Base-by-base conservation (phyloP, 2,888 invertebrate species). In the Papilio elwesi region DNA sequence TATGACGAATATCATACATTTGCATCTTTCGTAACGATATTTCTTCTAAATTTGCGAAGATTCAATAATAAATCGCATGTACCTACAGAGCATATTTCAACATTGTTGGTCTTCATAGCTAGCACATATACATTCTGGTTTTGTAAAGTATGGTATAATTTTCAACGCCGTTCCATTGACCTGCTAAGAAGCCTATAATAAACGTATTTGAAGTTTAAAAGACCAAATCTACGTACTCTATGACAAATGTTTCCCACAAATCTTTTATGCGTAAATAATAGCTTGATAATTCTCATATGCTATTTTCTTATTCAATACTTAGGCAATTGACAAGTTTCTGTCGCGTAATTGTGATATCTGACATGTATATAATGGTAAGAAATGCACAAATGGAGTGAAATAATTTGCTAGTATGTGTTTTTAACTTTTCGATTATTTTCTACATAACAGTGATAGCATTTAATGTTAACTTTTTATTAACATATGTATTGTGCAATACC, bases 1-100 rank as follows among this genome's bases (percentile, higher is more conserved):
- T 66, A 70, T 38, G 64, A 63, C 68, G 55, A 51, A 64, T 70
- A 63, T 72, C 55, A 62, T 70, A 68, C 57, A 64, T 51, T 48
- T 16, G 16, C 13, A 55, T 59, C 69, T 71, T 66, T 51, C 26
- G 13, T 51, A 51, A 52, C 36, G 10, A 49, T 65, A 65, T 57
- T 9, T 57, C 57, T 12, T 38, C 5, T 8, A 57, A 38, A 57
- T 57, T 26, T 55, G 55, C 38, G 43, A n/a, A 43, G 38, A 11
- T 62, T 62, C 12, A 47, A 47, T 47, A 62, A 62, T 15, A 62
- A 57, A 57, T 15, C 10, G 9, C 47, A 13, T 62, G 13, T n/a
- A 6, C 57, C 47, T n/a, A 38, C 6, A 38, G 1, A 10, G 13
- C 13, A 47, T 6, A 15, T n/a, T 7, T 53, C 3, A 11, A 12